Conservation (phyloP, 2,797 vertebrate genomes). For the Scolopax bukidnonensis region DNA sequence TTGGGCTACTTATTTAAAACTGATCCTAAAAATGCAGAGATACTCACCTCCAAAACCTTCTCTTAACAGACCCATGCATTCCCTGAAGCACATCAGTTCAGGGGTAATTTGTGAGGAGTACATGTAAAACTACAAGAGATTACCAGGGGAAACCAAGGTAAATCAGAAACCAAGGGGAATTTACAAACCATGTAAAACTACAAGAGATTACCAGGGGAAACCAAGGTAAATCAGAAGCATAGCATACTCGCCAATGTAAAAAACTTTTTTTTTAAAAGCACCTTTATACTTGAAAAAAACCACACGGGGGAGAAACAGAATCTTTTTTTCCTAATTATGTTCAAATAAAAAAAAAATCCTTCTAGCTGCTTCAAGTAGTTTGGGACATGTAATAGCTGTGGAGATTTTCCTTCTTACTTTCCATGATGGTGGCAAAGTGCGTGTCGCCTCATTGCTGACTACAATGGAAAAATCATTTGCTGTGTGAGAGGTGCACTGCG, state of each 20-base stretch:
- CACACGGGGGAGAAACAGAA: fast-evolving
- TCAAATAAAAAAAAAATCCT: background rate
- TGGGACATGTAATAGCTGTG: background rate
- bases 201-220: background rate
- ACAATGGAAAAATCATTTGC: background rate
- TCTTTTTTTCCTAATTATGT: background rate
- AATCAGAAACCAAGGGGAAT: too few relatives aligned
- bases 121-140: background rate
- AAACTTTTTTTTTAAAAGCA: background rate
- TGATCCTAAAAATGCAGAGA: background rate
- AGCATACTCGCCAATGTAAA: background rate
- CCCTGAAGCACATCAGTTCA: background rate
- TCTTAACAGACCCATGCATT: background rate
- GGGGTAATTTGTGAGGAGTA: background rate
- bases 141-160: background rate
- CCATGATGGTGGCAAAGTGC: background rate
- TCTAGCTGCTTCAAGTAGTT: background rate
- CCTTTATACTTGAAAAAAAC: background rate
- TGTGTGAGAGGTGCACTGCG: background rate
- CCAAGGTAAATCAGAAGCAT: background rate
- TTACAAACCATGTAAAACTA: background rate
- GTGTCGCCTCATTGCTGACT: background rate
- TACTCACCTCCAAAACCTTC: background rate
- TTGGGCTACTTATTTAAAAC: background rate
- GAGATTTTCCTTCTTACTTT: background rate